Evolutionary conservation across 37 sponge, comb jelly and placozoan genomes (phyloP), one percentile per base, ranked within the genome.

Genomic region (Amphimedon queenslandica): DNA sequence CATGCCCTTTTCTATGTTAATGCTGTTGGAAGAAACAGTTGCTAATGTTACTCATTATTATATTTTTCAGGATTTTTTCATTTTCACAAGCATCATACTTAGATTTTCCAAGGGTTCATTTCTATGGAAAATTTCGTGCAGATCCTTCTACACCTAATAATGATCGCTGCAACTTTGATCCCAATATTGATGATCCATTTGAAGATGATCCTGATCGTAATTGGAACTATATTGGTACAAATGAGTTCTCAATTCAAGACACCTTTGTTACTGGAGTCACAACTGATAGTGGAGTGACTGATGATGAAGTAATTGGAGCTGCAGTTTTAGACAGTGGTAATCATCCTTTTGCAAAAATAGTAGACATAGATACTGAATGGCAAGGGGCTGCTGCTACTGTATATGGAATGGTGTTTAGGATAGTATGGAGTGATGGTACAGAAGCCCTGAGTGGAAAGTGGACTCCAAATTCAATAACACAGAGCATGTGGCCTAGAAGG

Each of bases 321-420:
- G 2, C 4, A 38, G 53, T 82, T 28, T 37, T 82, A 6, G 47
- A 27, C 70, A 82, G 75, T 43, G 20, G 51, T 2, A 69, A 68
- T 2, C 32, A 23, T 3, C 76, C 83, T 16, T 82, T 68, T 60
- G 60, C 75, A 28, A 82, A 82, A 58, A 35, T 82, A 38, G 60
- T 57, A 27, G 83, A 82, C 65, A 63, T 67, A 3, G 71, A 75
- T 31, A 37, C 27, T 40, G 67, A 70, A 40, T 21, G 27, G 8
- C 23, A 41, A 28, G 24, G 72, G 4, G 57, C 80, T 16, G 8
- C 8, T 13, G 8, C 53, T 18, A 47, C 53, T 47, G 55, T 79
- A 37, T 79, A 79, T 63, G 80, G 80, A 20, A 38, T 79, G 55
- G 58, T 41, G 27, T 79, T 79, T 79, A 72, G 80, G 6, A 16